Evolutionary conservation across 2,888 invertebrate species (phyloP).

Genomic region (Penaeus monodon): DNA sequence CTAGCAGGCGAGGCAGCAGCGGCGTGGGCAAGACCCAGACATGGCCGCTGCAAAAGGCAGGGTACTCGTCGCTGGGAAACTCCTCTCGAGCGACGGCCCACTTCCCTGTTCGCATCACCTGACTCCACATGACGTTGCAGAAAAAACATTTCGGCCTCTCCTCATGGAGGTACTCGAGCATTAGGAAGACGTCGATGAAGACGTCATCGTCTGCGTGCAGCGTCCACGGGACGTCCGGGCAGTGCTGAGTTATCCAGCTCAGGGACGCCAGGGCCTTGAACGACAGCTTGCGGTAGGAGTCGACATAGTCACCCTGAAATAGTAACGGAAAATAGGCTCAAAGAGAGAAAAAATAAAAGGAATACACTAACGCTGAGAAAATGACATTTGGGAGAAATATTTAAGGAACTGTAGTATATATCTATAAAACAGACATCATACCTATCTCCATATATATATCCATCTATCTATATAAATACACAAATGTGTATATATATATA

Average conservation of each 20-base stretch:
- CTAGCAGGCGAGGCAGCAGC: slow-evolving; percentile 67
- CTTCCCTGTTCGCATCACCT: slow-evolving; percentile 67
- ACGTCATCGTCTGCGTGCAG: slow-evolving; percentile 67
- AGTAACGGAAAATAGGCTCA: too few relatives aligned
- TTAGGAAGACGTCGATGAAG: slow-evolving; percentile 63
- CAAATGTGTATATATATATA: too few relatives aligned
- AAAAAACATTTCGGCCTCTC: slow-evolving; percentile 1
- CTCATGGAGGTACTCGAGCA: slow-evolving; percentile 6
- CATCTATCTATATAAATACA: too few relatives aligned
- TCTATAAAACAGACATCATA: too few relatives aligned
- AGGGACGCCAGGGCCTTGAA: slow-evolving; percentile 66
- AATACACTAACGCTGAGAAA: too few relatives aligned
- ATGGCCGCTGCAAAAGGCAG: slow-evolving; percentile 68
- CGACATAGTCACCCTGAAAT: slow-evolving; percentile 64
- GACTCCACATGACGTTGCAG: slow-evolving; percentile 27
- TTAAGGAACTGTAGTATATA: too few relatives aligned
- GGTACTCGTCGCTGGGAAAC: slow-evolving; percentile 67
- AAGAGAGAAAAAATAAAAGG: too few relatives aligned
- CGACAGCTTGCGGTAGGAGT: slow-evolving; percentile 66
- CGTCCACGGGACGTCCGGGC: slow-evolving; percentile 53
- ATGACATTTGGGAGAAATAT: too few relatives aligned
- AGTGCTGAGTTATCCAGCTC: slow-evolving; percentile 63
- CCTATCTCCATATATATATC: too few relatives aligned
- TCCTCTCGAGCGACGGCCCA: slow-evolving; percentile 67
- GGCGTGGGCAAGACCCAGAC: slow-evolving; percentile 67